Base-by-base conservation (phyloP, 2,888 invertebrate species). In the Scaptomyza tumidula region DNA sequence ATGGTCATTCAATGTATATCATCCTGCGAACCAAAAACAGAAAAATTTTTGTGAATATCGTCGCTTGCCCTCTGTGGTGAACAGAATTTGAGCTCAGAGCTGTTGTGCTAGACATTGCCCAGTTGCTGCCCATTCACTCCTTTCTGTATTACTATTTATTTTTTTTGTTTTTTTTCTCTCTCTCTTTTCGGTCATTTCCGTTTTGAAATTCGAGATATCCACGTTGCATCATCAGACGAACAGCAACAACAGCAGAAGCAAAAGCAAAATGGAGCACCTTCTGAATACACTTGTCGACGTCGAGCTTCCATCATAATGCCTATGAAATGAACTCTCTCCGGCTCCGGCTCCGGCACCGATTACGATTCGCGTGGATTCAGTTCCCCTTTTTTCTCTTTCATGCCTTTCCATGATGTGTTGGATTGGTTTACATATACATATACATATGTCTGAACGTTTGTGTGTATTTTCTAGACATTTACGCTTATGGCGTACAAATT, bases 251-350 rank as follows among this genome's bases (percentile, higher is more conserved):
- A 35, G 3, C 33, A 31, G 14, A 1, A 19, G 45, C 55, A 59
- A 29, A 1, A 19, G 45, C 55, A 59, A 29, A 6, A 29, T 29
- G 29, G 7, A 9, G 50, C 65, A 76, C 60, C 77, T 76, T 61
- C 63, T 65, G 57, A 63, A 61, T 52, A 71, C 60, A 71, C 55
- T 65, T 60, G 71, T 57, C 67, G 57, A 37, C 61, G 54, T 50
- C 53, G 24, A 19, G 39, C 49, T 64, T 46, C 68, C 70, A 73
- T 80, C 81, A 86, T 80, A 82, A 84, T 86, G 85, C 58, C 87
- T 74, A 84, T 87, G 71, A 84, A 77, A 75, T 77, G 65, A 71
- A 79, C 79, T 71, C 66, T 49, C 44, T 29, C 53, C 62, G 35
- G n/a, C 59, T 29, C 53, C 62, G 35, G n/a, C 59, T 57, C 10